Conservation (phyloP, 1,140 invertebrate species). For the Cotesia glomerata region DNA sequence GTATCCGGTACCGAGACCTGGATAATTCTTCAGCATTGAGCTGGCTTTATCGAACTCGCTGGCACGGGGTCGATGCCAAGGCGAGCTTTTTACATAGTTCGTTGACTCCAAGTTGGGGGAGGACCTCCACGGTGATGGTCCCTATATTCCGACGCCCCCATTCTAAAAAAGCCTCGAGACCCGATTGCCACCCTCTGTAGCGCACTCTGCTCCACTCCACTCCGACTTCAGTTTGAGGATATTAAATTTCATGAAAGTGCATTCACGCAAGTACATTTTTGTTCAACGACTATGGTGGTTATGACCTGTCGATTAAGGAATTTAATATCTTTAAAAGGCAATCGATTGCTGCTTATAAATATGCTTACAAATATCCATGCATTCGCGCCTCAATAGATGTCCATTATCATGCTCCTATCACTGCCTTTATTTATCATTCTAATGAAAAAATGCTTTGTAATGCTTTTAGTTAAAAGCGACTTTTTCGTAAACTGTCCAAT, state of each 20-base stretch:
- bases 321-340: constrained; percentile 2
- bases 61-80: constrained; percentile 41
- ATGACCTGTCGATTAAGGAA: not conserved
- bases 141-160: not conserved
- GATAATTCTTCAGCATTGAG: constrained; percentile 15
- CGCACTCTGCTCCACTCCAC: too few relatives aligned
- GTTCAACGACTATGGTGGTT: not conserved
- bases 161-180: constrained; percentile 10
- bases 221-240: not conserved
- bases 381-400: too few relatives aligned
- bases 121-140: constrained; percentile 1
- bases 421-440: too few relatives aligned
- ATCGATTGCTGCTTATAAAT: not conserved
- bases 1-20: not conserved
- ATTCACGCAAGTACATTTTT: constrained; percentile 12
- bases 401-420: too few relatives aligned
- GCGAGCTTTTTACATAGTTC: constrained; percentile 50
- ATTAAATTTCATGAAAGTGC: constrained; percentile 28
- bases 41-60: constrained; percentile 38
- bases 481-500: too few relatives aligned
- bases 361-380: too few relatives aligned
- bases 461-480: too few relatives aligned
- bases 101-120: constrained; percentile 40
- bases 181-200: constrained; percentile 15
- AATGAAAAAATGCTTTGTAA: too few relatives aligned